Percentiles rank a stretch among this genome's conserved stretches.
These are phyloP conservation scores for Dasyornis broadbenti DNA, from an alignment of 2,113 vertebrate species.

Conservation along the genomic window DNA sequence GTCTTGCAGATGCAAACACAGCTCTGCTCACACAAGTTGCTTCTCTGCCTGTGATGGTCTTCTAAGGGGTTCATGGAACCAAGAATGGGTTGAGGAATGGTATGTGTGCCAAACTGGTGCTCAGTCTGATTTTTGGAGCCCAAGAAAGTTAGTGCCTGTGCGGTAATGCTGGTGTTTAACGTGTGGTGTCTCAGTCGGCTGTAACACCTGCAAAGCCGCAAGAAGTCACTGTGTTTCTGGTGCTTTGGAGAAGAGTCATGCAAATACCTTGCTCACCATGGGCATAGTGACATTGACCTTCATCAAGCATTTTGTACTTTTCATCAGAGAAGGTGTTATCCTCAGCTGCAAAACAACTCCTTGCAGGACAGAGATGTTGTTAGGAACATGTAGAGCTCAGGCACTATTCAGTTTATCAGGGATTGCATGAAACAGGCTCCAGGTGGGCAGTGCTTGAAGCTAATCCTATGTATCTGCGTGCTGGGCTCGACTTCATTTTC, in stretches of 20 bases:
- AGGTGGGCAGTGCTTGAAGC: neutral
- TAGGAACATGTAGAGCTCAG: neutral
- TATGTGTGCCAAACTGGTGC: neutral
- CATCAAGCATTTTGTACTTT: neutral
- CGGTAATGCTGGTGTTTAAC: neutral
- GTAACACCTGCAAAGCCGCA: neutral
- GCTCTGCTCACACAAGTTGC: neutral
- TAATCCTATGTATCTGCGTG: neutral
- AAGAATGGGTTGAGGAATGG: neutral
- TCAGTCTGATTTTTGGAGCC: neutral
- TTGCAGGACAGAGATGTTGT: neutral
- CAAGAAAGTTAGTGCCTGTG: neutral
- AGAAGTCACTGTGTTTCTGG: neutral
- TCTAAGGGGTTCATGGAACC: neutral
- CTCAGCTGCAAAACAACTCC: neutral
- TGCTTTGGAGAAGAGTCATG: neutral
- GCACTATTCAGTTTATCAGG: neutral
- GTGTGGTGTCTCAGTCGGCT: accelerated
- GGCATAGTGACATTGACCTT: neutral
- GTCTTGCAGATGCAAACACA: neutral
- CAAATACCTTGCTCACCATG: neutral
- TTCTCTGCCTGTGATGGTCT: neutral
- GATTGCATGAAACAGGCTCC: neutral
- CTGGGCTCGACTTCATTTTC: neutral
- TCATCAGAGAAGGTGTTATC: neutral